Evolutionary conservation across 2,888 invertebrate species (phyloP), one percentile per base, ranked within the genome.

Genomic region (Metalampra italica): DNA sequence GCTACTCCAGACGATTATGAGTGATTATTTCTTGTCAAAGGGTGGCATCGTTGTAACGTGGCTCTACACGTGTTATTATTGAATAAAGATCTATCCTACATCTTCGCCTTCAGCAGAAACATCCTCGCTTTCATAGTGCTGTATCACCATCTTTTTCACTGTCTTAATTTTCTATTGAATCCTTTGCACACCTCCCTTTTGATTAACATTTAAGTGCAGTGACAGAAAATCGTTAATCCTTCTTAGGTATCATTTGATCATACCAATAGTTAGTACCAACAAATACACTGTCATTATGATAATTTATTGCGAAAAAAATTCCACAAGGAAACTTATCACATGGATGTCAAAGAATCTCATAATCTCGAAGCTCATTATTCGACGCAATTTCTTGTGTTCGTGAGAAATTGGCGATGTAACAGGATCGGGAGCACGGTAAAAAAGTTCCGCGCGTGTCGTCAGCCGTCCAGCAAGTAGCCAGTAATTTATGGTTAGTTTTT

Each of bases 401-500:
- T 86, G 87, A 84, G 84, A 85, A 84, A 80, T 84, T 81, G 77
- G 75, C 82, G 76, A 72, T 71, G 82, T 82, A 85, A 84, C 84
- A 83, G 84, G 85, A 86, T 80, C 78, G 72, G 72, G 67, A 72
- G 71, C 64, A 59, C 55, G 63, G 68, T 65, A 79, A 83, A 83
- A 22, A 86, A 78, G 70, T 60, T 51, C 61, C 71, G 83, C 87
- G 84, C 84, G 85, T 87, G 86, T 85, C 84, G 71, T 64, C 74
- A 68, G 78, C 71, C 71, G 81, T 75, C 77, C 74, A 68, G 79
- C 89, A 82, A 89, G 88, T 83, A 78, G 84, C 79, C 81, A 72
- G 88, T 90, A 90, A 90, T 90, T 90, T 89, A 90, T 90, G 90
- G 89, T 90, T 90, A 90, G 89, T 89, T 90, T 90, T 89, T 87